Evolutionary conservation across 2,113 vertebrate genomes (phyloP).

Genomic region (Eurystomus gularis): DNA sequence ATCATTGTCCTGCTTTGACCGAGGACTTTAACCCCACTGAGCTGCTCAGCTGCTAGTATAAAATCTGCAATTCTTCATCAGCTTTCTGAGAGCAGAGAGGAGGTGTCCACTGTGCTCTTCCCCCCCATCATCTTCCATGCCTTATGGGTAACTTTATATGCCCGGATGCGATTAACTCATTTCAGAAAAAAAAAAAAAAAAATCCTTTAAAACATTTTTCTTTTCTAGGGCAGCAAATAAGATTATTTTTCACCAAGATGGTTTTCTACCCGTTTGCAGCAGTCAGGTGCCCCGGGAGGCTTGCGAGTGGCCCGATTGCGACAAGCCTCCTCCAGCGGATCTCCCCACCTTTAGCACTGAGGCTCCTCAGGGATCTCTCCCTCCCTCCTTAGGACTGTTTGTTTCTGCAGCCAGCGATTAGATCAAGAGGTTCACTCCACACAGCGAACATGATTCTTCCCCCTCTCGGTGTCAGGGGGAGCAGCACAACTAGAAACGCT

Average conservation of each 20-base stretch:
- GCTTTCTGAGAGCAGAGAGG: neutral
- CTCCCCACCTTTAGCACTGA: neutral
- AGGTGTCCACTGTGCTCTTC: accelerated
- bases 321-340: neutral
- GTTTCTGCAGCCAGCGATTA: neutral
- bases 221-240: neutral
- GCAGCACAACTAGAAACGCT: neutral
- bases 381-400: neutral
- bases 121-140: neutral
- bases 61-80: neutral
- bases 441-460: neutral
- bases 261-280: neutral
- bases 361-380: neutral
- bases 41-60: neutral
- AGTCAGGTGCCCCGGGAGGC: neutral
- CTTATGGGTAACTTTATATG: neutral
- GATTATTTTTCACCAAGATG: neutral
- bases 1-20: neutral
- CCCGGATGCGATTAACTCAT: accelerated
- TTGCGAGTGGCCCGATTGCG: neutral
- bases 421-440: neutral
- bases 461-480: neutral
- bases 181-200: neutral
- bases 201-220: neutral
- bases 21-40: neutral